Conservation (phyloP, 2,113 vertebrate genomes). For the Cettia cetti region DNA sequence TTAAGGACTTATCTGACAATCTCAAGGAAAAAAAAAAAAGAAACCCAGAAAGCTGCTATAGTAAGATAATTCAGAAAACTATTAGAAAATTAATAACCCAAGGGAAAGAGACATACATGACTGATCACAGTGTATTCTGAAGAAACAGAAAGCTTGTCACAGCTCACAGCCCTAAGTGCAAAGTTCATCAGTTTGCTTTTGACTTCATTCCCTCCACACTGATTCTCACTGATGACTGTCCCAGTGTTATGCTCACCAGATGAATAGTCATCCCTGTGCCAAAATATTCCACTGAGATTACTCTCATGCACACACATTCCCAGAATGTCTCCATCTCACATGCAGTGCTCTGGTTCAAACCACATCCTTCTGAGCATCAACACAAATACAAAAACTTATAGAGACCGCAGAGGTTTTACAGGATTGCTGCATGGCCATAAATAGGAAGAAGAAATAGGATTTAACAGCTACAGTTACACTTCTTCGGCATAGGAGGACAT, state of each 20-base stretch:
- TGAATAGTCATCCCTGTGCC: not conserved
- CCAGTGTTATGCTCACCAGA: not conserved
- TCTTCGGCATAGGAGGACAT: not conserved
- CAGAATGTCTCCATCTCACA: not conserved
- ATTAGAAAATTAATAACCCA: conserved; percentile 18
- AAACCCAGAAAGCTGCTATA: not conserved
- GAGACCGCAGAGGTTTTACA: not conserved
- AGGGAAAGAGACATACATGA: not conserved
- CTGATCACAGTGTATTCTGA: not conserved
- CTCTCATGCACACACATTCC: not conserved
- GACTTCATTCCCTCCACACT: not conserved
- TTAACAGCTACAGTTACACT: not conserved
- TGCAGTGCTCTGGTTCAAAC: not conserved
- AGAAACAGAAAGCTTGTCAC: conserved; percentile 26
- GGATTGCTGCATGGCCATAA: not conserved
- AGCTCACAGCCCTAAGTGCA: conserved; percentile 3
- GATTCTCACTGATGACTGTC: not conserved
- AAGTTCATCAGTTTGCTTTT: conserved; percentile 37
- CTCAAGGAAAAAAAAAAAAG: not conserved
- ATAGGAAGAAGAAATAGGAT: not conserved
- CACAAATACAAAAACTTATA: not conserved
- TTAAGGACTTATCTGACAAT: not conserved
- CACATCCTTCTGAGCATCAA: not conserved
- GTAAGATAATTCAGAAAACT: conserved; percentile 31
- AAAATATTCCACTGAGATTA: not conserved